phyloP scores from a whole-genome alignment of 2,888 invertebrate genomes.

The Ametastegia equiseti region DNA sequence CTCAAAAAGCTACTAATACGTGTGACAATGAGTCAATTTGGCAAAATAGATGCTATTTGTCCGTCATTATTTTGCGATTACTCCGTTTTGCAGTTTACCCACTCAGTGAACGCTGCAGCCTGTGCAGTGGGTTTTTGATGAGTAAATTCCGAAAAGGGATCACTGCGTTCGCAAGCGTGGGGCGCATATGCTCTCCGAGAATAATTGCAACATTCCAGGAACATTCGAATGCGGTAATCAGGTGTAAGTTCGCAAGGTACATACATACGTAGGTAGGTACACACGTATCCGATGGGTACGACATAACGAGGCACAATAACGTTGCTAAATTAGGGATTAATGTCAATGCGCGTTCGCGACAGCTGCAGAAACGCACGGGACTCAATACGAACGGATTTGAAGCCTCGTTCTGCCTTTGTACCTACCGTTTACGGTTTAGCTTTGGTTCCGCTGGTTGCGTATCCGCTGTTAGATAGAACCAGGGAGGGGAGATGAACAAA shows the following conservation, averaged over 20 bases:
- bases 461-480: not conserved
- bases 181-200: not conserved
- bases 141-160: not conserved
- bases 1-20: too few species aligned
- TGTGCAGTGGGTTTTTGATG: not conserved
- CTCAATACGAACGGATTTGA: not conserved
- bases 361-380: not conserved
- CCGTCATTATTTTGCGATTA: too few species aligned
- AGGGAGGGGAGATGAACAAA: constrained; percentile 18
- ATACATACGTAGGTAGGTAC: too few species aligned
- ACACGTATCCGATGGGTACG: too few species aligned
- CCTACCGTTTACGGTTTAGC: constrained; percentile 31
- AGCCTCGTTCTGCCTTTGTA: constrained; percentile 34
- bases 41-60: too few species aligned
- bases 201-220: not conserved
- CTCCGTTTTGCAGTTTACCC: too few species aligned
- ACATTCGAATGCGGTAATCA: not conserved
- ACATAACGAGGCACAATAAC: constrained; percentile 7
- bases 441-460: constrained; percentile 20
- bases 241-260: not conserved
- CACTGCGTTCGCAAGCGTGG: not conserved
- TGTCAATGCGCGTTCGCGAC: not conserved
- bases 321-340: not conserved
- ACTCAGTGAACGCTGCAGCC: too few species aligned
- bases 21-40: too few species aligned